Base-by-base conservation (phyloP, 2,113 vertebrate genomes). In the Cyprinus carpio region DNA sequence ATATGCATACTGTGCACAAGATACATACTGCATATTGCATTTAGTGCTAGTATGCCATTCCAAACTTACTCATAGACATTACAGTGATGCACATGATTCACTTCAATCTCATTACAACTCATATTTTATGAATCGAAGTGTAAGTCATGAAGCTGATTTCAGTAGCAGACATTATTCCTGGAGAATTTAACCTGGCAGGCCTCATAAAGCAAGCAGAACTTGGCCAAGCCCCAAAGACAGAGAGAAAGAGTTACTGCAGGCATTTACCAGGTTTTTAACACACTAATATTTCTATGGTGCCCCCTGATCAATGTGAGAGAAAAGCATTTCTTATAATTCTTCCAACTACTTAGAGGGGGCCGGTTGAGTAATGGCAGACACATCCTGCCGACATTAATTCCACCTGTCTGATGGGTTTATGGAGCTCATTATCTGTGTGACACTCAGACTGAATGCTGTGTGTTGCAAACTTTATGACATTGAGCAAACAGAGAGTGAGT, bases 351-450 rank as follows among this genome's bases (percentile, higher is more conserved):
- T 97, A 96, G 96, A 97, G 95, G 95, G 94, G 96, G 93, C 37
- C 16, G 37, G 96, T 95, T 97, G 97, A 99, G 96, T 98, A 97
- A 98, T 94, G 94, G 96, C 94, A 92, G 95, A 95, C 89, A 95
- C 96, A 96, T 96, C 95, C 94, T 93, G 96, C 96, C 94, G 95
- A 94, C 96, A 96, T 98, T 96, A 96, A 97, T 98, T 97, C 96
- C 97, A 96, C 94, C 95, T 82, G 87, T 95, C 92, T 97, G 97
- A 98, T 97, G 89, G 97, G 95, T 99, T 99, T 98, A 99, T 96
- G 96, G 94, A 96, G 95, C 96, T 98, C 97, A 99, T 99, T 98
- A 98, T 98, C 97, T 97, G 96, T 96, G 96, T 97, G 97, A 96
- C 96, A 95, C 95, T 97, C 95, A 94, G 96, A 94, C 95, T 94